Evolutionary conservation across 2,888 invertebrate species (phyloP).

Genomic region (Odontothrips loti): DNA sequence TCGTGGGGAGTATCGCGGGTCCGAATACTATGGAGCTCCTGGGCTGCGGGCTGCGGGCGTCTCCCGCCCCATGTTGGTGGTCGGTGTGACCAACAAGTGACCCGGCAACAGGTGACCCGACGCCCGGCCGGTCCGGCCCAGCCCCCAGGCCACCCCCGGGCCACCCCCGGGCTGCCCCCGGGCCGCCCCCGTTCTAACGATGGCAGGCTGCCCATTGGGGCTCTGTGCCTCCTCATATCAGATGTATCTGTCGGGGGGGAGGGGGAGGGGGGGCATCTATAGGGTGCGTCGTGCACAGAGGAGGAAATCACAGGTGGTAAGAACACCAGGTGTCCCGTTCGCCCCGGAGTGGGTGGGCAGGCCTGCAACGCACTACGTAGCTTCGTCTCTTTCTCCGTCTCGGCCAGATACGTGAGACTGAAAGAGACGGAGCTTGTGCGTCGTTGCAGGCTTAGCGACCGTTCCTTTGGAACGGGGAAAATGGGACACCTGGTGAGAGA

Average conservation of each 20-base stretch:
- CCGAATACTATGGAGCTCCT: not conserved
- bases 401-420: no score
- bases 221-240: not conserved
- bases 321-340: no score
- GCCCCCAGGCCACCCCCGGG: not conserved
- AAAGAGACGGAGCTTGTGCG: no score
- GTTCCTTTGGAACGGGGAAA: no score
- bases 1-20: not conserved
- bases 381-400: no score
- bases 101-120: not conserved
- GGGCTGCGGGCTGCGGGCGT: no score
- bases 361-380: no score
- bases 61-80: no score
- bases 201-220: not conserved
- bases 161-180: not conserved
- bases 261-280: not conserved
- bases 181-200: not conserved
- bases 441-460: no score
- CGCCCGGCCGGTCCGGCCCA: not conserved
- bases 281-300: not conserved
- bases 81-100: not conserved
- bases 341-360: not conserved
- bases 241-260: not conserved
- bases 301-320: no score
- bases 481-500: no score